These are phyloP conservation scores for Ailurus styani DNA, from an alignment of 2,113 vertebrate species.

Conservation along the genomic window DNA sequence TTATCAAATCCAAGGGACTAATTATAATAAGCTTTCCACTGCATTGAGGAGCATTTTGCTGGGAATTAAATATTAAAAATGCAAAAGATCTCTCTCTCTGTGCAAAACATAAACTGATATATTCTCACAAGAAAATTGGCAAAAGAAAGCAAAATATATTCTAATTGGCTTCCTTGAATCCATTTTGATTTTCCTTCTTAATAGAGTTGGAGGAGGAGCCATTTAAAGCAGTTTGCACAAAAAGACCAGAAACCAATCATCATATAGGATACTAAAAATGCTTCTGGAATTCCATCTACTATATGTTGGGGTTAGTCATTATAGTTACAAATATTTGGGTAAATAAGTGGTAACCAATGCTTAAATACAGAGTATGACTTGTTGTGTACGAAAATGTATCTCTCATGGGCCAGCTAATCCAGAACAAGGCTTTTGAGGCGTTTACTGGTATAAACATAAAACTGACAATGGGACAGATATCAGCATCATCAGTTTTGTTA, in stretches of 20 bases:
- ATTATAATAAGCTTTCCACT: conserved; percentile 58
- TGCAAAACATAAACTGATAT: conserved; percentile 61
- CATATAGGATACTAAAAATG: background rate
- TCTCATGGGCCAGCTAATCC: background rate
- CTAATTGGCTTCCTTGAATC: conserved; percentile 50
- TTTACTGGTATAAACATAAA: background rate
- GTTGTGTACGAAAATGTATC: background rate
- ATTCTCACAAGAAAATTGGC: conserved; percentile 60
- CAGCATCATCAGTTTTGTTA: background rate
- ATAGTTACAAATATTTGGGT: background rate
- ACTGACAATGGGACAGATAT: background rate
- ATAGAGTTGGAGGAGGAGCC: background rate
- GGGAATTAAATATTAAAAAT: conserved; percentile 62
- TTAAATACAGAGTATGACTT: background rate
- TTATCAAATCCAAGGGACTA: conserved; percentile 67
- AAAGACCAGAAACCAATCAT: background rate
- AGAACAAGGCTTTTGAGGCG: background rate
- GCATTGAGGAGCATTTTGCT: conserved; percentile 27
- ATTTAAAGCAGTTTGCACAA: conserved; percentile 21
- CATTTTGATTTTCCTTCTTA: conserved; percentile 23
- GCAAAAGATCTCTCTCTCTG: conserved; percentile 55
- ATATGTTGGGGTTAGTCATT: background rate
- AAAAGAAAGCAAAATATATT: conserved; percentile 1
- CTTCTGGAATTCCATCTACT: background rate
- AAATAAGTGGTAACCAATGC: background rate